phyloP scores from a whole-genome alignment of 2,888 invertebrate genomes.

The Ochropleura leucogaster region DNA sequence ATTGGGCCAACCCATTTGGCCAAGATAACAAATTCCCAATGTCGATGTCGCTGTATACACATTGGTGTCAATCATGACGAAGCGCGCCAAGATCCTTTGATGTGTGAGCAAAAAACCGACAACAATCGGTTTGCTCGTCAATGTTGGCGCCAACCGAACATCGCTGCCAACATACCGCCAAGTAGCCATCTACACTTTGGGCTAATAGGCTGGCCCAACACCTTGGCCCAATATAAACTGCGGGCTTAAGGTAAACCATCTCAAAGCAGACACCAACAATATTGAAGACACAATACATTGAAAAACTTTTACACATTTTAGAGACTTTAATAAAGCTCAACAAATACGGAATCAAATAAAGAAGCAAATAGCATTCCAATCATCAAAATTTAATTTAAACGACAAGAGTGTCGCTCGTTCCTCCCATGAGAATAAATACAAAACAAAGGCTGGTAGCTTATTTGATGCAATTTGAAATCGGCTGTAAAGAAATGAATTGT shows the following conservation, averaged over 20 bases:
- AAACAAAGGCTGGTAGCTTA: slow-evolving; percentile 28
- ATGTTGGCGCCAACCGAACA: too few species aligned
- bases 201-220: too few species aligned
- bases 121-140: too few species aligned
- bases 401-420: background rate
- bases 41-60: too few species aligned
- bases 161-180: too few species aligned
- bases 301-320: background rate
- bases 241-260: background rate
- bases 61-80: too few species aligned
- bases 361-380: slow-evolving; percentile 27
- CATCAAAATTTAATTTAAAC: slow-evolving; percentile 41
- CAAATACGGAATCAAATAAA: slow-evolving; percentile 23
- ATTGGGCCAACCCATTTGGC: too few species aligned
- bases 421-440: slow-evolving; percentile 8
- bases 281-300: background rate
- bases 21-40: too few species aligned
- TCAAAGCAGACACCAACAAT: background rate
- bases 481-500: slow-evolving; percentile 48
- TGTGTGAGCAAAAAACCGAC: too few species aligned
- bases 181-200: too few species aligned
- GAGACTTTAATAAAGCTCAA: slow-evolving; percentile 15
- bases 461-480: slow-evolving; percentile 39
- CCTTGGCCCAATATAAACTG: too few species aligned
- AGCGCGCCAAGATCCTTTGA: too few species aligned